phyloP scores from a whole-genome alignment of 2,113 vertebrate genomes.

The Cyprinus carpio region DNA sequence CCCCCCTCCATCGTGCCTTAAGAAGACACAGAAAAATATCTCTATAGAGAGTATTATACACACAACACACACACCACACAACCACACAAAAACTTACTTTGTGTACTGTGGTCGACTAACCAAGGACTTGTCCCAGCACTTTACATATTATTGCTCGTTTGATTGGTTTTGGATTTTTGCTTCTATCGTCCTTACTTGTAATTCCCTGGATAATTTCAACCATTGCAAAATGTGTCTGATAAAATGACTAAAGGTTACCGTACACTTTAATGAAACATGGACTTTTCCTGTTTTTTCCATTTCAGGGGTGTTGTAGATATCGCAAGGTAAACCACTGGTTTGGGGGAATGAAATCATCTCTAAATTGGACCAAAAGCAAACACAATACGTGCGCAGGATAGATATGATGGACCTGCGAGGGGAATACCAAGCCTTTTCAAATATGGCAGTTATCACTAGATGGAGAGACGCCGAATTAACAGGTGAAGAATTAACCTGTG shows the following conservation, averaged over 20 bases:
- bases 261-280: neutral
- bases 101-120: too few relatives aligned
- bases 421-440: constrained; percentile 86
- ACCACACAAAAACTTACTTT: too few relatives aligned
- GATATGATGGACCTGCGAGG: constrained; percentile 94
- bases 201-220: too few relatives aligned
- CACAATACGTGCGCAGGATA: constrained; percentile 84
- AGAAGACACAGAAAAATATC: too few relatives aligned
- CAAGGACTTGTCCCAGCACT: too few relatives aligned
- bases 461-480: constrained; percentile 88
- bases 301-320: constrained; percentile 92
- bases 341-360: constrained; percentile 92
- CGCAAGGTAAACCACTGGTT: constrained; percentile 91
- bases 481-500: constrained; percentile 74
- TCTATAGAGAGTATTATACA: too few relatives aligned
- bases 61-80: too few relatives aligned
- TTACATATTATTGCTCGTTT: too few relatives aligned
- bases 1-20: too few relatives aligned
- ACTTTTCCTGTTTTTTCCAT: constrained; percentile 24
- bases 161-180: too few relatives aligned
- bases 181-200: constrained; percentile 50
- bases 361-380: constrained; percentile 81
- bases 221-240: neutral
- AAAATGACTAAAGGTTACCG: neutral
- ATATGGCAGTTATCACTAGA: constrained; percentile 88